Evolutionary conservation across 37 sponge, comb jelly and placozoan species (phyloP).

Genomic region (Corticium candelabrum): DNA sequence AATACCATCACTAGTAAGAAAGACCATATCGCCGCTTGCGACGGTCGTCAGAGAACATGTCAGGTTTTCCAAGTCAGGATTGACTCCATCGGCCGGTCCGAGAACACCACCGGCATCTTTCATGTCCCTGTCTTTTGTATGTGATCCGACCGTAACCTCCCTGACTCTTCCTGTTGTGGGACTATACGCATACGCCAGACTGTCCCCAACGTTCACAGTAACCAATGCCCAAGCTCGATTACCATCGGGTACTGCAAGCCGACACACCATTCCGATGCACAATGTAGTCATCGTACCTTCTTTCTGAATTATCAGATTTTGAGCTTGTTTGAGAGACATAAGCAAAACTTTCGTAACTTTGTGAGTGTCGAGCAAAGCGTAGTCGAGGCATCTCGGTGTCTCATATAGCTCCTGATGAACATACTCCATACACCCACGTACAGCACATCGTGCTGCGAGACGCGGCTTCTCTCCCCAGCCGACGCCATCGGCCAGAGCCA

Average conservation of each 20-base stretch:
- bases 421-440: conserved; percentile 50
- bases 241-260: conserved; percentile 20
- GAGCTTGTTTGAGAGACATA: conserved; percentile 47
- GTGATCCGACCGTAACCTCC: conserved; percentile 44
- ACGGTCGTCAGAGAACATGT: conserved; percentile 38
- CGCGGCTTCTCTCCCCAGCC: conserved; percentile 80
- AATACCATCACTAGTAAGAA: conserved; percentile 57
- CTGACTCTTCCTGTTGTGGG: conserved; percentile 33
- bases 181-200: conserved; percentile 63
- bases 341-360: conserved; percentile 20
- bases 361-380: conserved; percentile 14
- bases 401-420: conserved; percentile 29
- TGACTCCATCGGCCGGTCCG: conserved; percentile 57
- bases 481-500: conserved; percentile 78
- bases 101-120: conserved; percentile 52
- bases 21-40: conserved; percentile 54
- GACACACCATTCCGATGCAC: conserved; percentile 53
- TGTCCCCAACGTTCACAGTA: conserved; percentile 69
- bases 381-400: not conserved
- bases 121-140: conserved; percentile 34
- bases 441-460: conserved; percentile 76
- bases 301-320: conserved; percentile 53
- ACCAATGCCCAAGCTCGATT: conserved; percentile 44
- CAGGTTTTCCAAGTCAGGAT: conserved; percentile 69
- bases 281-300: conserved; percentile 78